Conservation (phyloP, 2,797 vertebrate species). For the Galago senegalensis region DNA sequence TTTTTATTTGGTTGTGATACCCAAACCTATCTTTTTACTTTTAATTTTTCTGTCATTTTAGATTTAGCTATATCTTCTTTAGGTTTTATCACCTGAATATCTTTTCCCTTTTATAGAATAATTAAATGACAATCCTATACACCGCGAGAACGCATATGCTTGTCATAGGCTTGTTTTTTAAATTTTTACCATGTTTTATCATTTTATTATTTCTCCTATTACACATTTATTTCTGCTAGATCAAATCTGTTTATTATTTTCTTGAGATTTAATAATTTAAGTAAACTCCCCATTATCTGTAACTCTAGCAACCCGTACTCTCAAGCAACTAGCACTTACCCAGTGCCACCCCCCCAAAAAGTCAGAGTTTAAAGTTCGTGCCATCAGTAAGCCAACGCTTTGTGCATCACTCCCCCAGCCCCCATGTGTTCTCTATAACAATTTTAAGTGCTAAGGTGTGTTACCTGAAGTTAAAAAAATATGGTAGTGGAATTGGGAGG, state of each 20-base stretch:
- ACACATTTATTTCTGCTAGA: background rate
- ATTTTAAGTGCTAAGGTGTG: too few species aligned
- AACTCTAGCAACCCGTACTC: too few species aligned
- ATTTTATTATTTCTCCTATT: slow-evolving; percentile 7
- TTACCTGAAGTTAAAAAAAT: too few species aligned
- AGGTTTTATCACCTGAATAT: background rate
- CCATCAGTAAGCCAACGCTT: too few species aligned
- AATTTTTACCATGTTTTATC: background rate
- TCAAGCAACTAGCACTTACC: too few species aligned
- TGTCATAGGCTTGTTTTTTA: background rate
- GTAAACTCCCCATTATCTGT: too few species aligned
- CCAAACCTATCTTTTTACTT: background rate
- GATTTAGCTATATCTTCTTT: background rate
- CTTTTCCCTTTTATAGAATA: background rate
- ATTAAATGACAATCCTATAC: background rate
- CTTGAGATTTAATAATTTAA: background rate
- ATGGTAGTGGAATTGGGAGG: too few species aligned
- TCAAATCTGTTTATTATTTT: background rate
- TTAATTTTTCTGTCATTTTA: background rate
- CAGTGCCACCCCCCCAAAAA: too few species aligned
- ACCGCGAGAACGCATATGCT: background rate
- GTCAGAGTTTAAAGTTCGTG: too few species aligned
- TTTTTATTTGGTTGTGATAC: background rate
- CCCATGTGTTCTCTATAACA: too few species aligned
- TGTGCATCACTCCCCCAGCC: too few species aligned